Base-by-base conservation (phyloP, 2,113 vertebrate genomes). In the Brachypteracias leptosomus region DNA sequence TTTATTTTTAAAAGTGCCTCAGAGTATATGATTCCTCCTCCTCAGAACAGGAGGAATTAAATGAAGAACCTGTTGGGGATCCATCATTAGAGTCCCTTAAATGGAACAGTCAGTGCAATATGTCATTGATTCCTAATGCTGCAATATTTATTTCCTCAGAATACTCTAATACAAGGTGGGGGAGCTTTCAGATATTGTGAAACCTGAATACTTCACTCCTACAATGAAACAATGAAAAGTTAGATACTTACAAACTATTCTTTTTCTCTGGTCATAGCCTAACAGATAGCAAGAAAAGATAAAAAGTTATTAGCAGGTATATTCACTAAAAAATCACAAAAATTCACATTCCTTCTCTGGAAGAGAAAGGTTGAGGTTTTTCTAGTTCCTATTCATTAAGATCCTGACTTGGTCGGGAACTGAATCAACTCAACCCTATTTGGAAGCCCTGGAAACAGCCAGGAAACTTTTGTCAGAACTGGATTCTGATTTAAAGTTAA, bases 21-120 rank as follows among this genome's bases (percentile, higher is more conserved):
- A 57, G 38, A 91, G 29, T 82, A 22, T 73, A 47, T 40, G 59
- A 74, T 85, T 96, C 82, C 78, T 96, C 75, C 78, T 88, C 24
- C 90, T 95, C 90, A 85, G 82, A 90, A 88, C 36, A 73, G 63
- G 55, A 89, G 83, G 71, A 90, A 94, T 93, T 96, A 71, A 88
- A 94, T 31, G 38, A 73, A 77, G 33, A 88, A 80, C 16, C 20
- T 85, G 28, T 58, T 77, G 59, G 42, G 35, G 51, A 83, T 88
- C 67, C 75, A 71, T 85, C 79, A 71, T 4, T 55, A 75, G 35
- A 77, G 42, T 52, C 11, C 65, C 38, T 81, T 78, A 33, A 1
- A 62, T 25, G 29, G 29, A 82, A 58, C 28, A 88, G 31, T 35
- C 58, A 42, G 44, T 85, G 44, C n/a, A 70, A 28, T 24, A 67